Evolutionary conservation across 2,888 invertebrate genomes (phyloP), one percentile per base, ranked within the genome.

Genomic region (Tachina fera): DNA sequence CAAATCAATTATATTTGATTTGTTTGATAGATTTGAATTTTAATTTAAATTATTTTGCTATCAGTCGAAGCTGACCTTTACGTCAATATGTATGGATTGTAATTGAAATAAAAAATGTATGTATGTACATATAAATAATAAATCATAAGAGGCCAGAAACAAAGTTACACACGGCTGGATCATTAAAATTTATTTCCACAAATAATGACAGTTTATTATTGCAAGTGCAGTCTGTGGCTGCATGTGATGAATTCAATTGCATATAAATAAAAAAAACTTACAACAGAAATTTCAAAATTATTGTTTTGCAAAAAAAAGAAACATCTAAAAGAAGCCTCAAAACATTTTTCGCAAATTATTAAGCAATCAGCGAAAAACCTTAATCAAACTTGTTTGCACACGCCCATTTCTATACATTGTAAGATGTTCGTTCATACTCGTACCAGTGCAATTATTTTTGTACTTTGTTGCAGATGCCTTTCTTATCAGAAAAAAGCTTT

Each of bases 131-230:
- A 31, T 63, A 19, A 22, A 53, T 51, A n/a, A 53, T 53, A 75
- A 75, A 53, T 75, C 31, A 75, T 56, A n/a, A 75, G 63, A 31
- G 31, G 31, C 31, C 0, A 31, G 4, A 5, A 5, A 58, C n/a
- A 41, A 49, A 43, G 14, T 51, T 22, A 31, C 51, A 61, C n/a
- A 70, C 70, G 61, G 60, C 61, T 51, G 49, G 13, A 61, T 51
- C 51, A 53, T 70, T 70, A 70, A 70, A 61, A 31, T 61, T 51
- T 51, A 78, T 70, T 78, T 70, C 11, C 60, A 75, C n/a, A 9
- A 11, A 19, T 67, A 67, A 77, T 67, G 58, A 16, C 65, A 56
- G 41, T 41, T 45, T 16, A 22, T 14, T 19, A 11, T 41, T 51
- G 22, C 41, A 56, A 16, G 6, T 76, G 31, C 31, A n/a, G n/a